These are phyloP conservation scores for Oryzias dopingdopingensis DNA, from an alignment of 2,797 vertebrate species.

Conservation along the genomic window DNA sequence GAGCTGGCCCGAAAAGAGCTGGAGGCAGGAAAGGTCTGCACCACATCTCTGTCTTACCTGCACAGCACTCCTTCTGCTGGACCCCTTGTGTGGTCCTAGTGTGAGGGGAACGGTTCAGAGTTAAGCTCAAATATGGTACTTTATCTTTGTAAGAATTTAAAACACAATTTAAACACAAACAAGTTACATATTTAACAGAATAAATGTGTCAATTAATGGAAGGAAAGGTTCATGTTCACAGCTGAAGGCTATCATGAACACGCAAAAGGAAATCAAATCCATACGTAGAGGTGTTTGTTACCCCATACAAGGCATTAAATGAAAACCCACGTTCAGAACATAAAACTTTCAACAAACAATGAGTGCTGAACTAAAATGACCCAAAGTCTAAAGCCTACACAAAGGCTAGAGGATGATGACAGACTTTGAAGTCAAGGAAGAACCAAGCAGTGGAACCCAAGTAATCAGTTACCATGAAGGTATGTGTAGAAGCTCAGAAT, in stretches of 20 bases:
- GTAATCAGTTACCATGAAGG: background rate
- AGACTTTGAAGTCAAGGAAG: background rate
- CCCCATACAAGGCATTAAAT: too few species aligned
- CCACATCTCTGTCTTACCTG: constrained; percentile 9
- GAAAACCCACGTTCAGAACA: background rate
- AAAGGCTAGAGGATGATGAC: background rate
- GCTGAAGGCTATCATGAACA: too few species aligned
- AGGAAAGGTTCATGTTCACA: too few species aligned
- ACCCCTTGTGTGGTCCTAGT: background rate
- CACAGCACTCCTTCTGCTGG: constrained; percentile 4
- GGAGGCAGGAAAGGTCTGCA: constrained; percentile 86
- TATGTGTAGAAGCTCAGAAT: too few species aligned
- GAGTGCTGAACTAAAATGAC: background rate
- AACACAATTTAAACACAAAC: too few species aligned
- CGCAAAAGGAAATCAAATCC: too few species aligned
- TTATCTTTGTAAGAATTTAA: too few species aligned
- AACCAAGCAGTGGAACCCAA: background rate
- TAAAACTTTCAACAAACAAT: background rate
- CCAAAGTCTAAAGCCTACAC: background rate
- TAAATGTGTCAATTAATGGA: too few species aligned
- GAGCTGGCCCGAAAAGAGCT: constrained; percentile 90
- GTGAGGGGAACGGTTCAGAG: background rate
- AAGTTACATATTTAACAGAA: too few species aligned
- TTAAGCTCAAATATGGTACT: too few species aligned
- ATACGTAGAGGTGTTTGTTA: too few species aligned